Evolutionary conservation across 2,888 invertebrate genomes (phyloP).

Genomic region (Amiota mariae): DNA sequence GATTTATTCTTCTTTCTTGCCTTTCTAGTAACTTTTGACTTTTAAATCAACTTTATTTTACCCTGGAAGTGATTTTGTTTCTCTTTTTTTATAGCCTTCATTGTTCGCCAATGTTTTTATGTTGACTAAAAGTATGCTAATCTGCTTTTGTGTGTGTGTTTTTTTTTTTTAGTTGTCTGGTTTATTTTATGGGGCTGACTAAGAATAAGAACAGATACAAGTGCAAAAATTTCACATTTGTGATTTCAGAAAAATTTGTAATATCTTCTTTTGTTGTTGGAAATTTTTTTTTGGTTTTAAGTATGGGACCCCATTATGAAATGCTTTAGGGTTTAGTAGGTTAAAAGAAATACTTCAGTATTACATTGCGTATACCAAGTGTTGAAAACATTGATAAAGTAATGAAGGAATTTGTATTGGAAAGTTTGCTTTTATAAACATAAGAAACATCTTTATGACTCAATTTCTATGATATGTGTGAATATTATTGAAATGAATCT

Average conservation of each 20-base stretch:
- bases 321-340: no score
- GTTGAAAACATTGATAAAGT: no score
- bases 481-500: no score
- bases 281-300: neutral
- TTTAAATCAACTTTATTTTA: conserved; percentile 14
- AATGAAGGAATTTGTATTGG: no score
- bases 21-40: neutral
- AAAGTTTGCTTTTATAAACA: no score
- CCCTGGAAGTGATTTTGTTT: neutral
- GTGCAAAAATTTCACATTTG: no score
- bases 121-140: conserved; percentile 25
- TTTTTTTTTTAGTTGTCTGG: neutral
- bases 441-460: no score
- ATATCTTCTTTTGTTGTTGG: neutral
- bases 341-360: no score
- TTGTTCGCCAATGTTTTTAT: neutral
- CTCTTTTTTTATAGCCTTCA: neutral
- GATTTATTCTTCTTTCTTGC: neutral
- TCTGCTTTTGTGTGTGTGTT: neutral
- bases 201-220: neutral
- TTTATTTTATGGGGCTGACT: neutral
- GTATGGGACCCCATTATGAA: neutral
- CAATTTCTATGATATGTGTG: no score
- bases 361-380: no score
- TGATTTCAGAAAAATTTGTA: neutral